These are phyloP conservation scores for Argopecten irradians DNA, from an alignment of 1,140 invertebrate species.

Conservation along the genomic window DNA sequence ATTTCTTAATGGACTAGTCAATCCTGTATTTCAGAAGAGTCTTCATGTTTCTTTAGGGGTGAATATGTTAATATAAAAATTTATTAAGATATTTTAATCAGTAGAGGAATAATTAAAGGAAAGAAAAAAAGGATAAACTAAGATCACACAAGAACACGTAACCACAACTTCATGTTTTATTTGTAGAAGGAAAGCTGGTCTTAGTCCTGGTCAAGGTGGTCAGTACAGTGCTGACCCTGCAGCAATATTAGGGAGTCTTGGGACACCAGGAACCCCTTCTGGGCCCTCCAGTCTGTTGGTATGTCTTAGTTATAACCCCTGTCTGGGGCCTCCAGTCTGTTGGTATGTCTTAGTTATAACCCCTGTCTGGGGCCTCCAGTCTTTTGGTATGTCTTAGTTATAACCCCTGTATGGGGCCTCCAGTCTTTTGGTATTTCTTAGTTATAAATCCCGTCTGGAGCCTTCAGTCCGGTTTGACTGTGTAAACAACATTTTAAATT, in stretches of 20 bases:
- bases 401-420: conserved; percentile 47
- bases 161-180: too few relatives aligned
- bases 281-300: conserved; percentile 46
- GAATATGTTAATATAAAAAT: too few relatives aligned
- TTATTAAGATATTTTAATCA: too few relatives aligned
- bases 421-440: conserved; percentile 47
- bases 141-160: too few relatives aligned
- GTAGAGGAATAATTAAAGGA: too few relatives aligned
- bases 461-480: too few relatives aligned
- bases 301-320: conserved; percentile 49
- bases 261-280: conserved; percentile 43
- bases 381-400: conserved; percentile 47
- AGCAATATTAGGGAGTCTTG: conserved; percentile 40
- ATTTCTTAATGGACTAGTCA: too few relatives aligned
- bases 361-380: conserved; percentile 49
- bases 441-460: too few relatives aligned
- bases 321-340: conserved; percentile 47
- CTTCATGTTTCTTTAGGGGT: too few relatives aligned
- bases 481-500: too few relatives aligned
- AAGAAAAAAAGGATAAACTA: too few relatives aligned
- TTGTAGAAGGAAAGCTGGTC: conserved; percentile 20
- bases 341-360: conserved; percentile 47
- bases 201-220: not conserved
- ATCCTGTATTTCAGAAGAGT: too few relatives aligned
- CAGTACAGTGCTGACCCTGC: conserved; percentile 27